These are phyloP conservation scores for Meles meles DNA, from an alignment of 2,113 vertebrate genomes.

Conservation along the genomic window DNA sequence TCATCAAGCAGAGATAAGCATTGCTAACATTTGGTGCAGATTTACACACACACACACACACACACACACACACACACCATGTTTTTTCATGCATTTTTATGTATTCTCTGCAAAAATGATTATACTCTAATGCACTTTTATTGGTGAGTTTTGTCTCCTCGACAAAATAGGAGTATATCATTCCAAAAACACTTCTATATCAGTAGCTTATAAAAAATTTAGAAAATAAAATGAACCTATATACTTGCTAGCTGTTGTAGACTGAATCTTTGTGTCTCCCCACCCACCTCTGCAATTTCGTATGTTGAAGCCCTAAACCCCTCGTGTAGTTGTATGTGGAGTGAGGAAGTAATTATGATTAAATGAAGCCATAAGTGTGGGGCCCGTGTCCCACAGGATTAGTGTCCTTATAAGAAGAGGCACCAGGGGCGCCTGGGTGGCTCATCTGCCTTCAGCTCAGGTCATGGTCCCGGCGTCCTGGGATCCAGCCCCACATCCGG, in stretches of 20 bases:
- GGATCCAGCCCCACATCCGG: too few species aligned
- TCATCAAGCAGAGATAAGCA: neutral
- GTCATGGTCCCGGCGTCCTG: too few species aligned
- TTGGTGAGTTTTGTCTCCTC: neutral
- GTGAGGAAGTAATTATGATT: neutral
- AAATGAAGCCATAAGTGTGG: neutral
- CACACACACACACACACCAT: neutral
- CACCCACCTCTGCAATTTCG: neutral
- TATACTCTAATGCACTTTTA: neutral
- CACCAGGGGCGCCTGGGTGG: neutral
- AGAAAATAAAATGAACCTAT: conserved; percentile 1
- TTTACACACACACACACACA: neutral
- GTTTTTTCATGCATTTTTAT: neutral
- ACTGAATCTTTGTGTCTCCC: neutral
- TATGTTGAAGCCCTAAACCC: neutral
- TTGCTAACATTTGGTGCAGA: neutral
- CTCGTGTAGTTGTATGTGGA: neutral
- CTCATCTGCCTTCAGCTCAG: too few species aligned
- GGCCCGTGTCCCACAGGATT: neutral
- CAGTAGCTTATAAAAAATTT: neutral
- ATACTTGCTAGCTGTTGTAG: neutral
- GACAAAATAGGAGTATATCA: neutral
- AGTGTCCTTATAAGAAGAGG: neutral
- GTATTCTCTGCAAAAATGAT: neutral
- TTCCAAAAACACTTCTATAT: neutral